A percentile compares a stretch with the other conserved stretches of the same genome.
These are phyloP conservation scores for Cephonodes hylas DNA, from an alignment of 2,888 invertebrate genomes.

Conservation along the genomic window DNA sequence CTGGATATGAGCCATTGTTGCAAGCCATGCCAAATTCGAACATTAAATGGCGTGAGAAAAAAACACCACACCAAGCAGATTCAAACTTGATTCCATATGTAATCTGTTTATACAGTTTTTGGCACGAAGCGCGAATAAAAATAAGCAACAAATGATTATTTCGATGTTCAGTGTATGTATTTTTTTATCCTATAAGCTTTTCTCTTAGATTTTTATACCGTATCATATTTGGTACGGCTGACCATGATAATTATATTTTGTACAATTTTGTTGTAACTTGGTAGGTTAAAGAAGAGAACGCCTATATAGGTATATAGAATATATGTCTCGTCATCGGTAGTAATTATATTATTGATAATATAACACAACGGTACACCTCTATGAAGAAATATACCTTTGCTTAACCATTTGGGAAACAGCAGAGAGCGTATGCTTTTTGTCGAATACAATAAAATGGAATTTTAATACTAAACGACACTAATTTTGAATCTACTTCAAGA, in stretches of 20 bases:
- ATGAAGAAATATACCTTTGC: too few species aligned
- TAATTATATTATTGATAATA: too few species aligned
- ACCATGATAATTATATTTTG: not conserved
- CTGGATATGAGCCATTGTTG: not conserved
- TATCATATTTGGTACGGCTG: not conserved
- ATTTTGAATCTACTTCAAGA: too few species aligned
- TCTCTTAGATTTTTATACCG: not conserved
- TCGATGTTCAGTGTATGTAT: not conserved
- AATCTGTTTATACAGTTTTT: not conserved
- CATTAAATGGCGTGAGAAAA: not conserved
- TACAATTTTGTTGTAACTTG: too few species aligned
- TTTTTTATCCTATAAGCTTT: too few species aligned
- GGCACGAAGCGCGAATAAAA: conserved; percentile 3
- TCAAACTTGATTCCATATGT: not conserved
- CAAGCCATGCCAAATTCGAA: not conserved
- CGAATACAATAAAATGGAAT: too few species aligned
- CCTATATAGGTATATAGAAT: too few species aligned
- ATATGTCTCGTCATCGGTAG: too few species aligned
- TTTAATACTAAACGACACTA: too few species aligned
- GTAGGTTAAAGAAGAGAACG: not conserved
- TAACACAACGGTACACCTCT: too few species aligned
- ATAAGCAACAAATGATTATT: conserved; percentile 2
- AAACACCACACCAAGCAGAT: not conserved
- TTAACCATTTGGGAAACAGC: too few species aligned
- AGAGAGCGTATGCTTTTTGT: too few species aligned